phyloP scores from a whole-genome alignment of 2,797 vertebrate genomes.

The Coregonus sp. region DNA sequence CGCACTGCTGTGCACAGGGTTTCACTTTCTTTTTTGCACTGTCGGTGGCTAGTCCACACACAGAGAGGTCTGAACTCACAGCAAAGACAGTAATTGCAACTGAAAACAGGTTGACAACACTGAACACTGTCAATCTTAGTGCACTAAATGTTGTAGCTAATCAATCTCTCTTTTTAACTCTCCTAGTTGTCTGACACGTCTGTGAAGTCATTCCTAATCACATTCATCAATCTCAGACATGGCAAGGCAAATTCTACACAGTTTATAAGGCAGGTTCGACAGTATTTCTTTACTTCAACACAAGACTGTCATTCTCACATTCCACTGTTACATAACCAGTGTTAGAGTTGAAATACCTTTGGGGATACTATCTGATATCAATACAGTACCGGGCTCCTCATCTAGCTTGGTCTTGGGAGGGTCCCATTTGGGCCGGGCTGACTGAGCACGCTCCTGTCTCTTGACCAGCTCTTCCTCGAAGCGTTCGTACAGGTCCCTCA shows the following conservation, averaged over 20 bases:
- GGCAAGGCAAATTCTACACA: constrained; percentile 26
- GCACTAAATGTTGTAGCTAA: constrained; percentile 3
- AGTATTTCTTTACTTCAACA: not conserved
- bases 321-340: not conserved
- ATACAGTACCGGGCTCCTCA: constrained; percentile 83
- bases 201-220: not conserved
- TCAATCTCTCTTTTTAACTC: not conserved
- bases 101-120: not conserved
- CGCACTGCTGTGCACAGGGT: too few species aligned
- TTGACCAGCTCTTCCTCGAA: constrained; percentile 91
- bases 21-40: too few species aligned
- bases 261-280: not conserved
- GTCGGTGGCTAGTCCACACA: not conserved
- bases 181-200: not conserved
- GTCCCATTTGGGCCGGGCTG: constrained; percentile 88
- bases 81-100: not conserved
- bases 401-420: constrained; percentile 95
- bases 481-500: constrained; percentile 86
- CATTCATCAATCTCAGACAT: constrained; percentile 13
- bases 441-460: constrained; percentile 89
- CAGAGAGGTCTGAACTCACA: not conserved
- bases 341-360: constrained; percentile 18
- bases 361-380: constrained; percentile 13
- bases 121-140: not conserved
- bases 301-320: not conserved